A percentile compares a stretch with the other conserved stretches of the same genome.
phyloP scores from a whole-genome alignment of 2,888 invertebrate species.

The Ennomos erosarius region DNA sequence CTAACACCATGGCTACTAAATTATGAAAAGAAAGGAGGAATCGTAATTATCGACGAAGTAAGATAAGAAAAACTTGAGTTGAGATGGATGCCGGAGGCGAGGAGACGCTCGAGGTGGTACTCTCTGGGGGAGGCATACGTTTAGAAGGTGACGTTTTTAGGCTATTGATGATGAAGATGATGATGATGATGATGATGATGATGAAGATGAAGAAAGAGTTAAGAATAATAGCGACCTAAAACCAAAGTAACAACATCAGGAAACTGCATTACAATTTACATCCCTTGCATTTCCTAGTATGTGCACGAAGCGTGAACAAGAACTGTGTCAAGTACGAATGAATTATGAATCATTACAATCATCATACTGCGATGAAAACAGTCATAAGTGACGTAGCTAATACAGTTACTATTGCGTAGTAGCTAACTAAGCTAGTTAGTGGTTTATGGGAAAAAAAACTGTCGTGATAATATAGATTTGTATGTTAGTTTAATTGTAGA shows the following conservation, averaged over 20 bases:
- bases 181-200: too few species aligned
- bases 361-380: constrained; percentile 40
- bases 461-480: neutral
- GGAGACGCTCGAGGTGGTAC: too few species aligned
- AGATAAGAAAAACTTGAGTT: too few species aligned
- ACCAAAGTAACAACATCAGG: constrained; percentile 5
- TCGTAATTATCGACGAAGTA: too few species aligned
- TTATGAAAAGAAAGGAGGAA: too few species aligned
- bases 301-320: constrained; percentile 44
- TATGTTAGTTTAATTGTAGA: too few species aligned
- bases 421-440: neutral
- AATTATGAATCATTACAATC: constrained; percentile 60
- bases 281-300: constrained; percentile 38
- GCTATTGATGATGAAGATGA: too few species aligned
- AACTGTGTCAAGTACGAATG: constrained; percentile 62
- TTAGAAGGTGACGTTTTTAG: too few species aligned
- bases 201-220: neutral
- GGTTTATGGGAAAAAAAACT: constrained; percentile 9
- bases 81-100: too few species aligned
- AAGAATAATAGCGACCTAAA: neutral
- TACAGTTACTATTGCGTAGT: constrained; percentile 21
- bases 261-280: constrained; percentile 9
- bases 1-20: too few species aligned
- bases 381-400: constrained; percentile 18
- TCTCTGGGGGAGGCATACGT: too few species aligned